A percentile compares a stretch with the other conserved stretches of the same genome.
Evolutionary conservation across 2,113 vertebrate species (phyloP).

Genomic region (Mormyrus iriodes): DNA sequence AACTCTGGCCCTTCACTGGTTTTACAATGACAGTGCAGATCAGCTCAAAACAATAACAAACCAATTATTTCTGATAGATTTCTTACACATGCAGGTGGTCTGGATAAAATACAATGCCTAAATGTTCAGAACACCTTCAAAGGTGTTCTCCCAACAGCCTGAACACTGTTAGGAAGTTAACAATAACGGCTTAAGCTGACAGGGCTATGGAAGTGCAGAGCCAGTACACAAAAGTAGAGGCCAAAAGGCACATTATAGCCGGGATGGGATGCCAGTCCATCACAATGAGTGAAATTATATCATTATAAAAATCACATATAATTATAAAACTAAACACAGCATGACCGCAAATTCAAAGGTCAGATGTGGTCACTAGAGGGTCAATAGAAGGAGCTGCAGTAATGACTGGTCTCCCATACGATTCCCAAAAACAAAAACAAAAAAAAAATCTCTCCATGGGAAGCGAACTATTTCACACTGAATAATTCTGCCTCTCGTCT

Average conservation of each 20-base stretch:
- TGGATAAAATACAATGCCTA: not conserved
- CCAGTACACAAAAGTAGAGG: not conserved
- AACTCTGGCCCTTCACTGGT: not conserved
- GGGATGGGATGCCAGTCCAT: not conserved
- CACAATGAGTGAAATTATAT: constrained; percentile 13
- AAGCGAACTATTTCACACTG: constrained; percentile 57
- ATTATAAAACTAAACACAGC: not conserved
- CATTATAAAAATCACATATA: constrained; percentile 9
- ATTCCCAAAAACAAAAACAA: constrained; percentile 54
- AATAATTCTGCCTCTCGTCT: constrained; percentile 54
- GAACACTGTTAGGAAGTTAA: not conserved
- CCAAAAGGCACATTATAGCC: not conserved
- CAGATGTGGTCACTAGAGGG: not conserved
- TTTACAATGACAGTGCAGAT: not conserved
- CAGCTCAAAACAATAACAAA: not conserved
- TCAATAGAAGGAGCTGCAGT: not conserved
- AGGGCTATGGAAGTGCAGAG: not conserved
- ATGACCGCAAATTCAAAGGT: not conserved
- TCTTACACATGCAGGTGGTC: not conserved
- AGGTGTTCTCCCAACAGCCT: not conserved
- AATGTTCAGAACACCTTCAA: not conserved
- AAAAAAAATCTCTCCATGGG: constrained; percentile 43
- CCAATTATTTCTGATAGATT: not conserved
- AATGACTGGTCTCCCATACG: not conserved
- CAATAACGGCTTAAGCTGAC: not conserved